phyloP scores from a whole-genome alignment of 2,888 invertebrate genomes.

The Acanthosepion esculentum region DNA sequence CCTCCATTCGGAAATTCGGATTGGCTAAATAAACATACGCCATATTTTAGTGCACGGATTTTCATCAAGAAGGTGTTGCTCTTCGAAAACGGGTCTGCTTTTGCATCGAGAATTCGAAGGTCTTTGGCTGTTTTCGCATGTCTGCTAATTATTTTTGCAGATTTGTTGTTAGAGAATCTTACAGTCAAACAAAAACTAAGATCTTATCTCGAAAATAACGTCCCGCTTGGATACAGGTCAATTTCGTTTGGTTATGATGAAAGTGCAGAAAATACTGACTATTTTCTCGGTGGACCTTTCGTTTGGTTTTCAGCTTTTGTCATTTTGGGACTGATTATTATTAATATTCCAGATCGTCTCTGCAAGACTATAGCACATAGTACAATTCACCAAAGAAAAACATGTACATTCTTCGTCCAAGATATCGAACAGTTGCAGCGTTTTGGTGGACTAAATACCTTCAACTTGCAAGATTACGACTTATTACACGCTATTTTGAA shows the following conservation, averaged over 20 bases:
- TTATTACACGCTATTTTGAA: slow-evolving; percentile 24
- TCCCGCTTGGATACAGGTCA: neutral
- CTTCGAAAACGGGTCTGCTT: neutral
- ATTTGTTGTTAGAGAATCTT: neutral
- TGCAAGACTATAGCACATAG: neutral
- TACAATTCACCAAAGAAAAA: neutral
- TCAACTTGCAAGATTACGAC: neutral
- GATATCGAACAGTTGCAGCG: neutral
- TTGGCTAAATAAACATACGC: no score
- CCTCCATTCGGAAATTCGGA: no score
- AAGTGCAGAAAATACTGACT: neutral
- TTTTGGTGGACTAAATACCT: neutral
- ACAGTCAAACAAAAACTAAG: neutral
- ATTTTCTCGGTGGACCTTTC: neutral
- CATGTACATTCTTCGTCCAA: neutral
- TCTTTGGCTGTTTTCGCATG: neutral
- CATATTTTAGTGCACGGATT: no score
- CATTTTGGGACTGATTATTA: neutral
- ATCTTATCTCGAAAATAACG: neutral
- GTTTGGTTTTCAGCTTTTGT: neutral
- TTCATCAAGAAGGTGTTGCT: no score
- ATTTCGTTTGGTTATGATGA: neutral
- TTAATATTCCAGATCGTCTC: neutral
- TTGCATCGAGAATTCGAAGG: slow-evolving; percentile 34
- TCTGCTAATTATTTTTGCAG: neutral